Evolutionary conservation across 2,113 vertebrate species (phyloP).

Genomic region (Spilogale gracilis): DNA sequence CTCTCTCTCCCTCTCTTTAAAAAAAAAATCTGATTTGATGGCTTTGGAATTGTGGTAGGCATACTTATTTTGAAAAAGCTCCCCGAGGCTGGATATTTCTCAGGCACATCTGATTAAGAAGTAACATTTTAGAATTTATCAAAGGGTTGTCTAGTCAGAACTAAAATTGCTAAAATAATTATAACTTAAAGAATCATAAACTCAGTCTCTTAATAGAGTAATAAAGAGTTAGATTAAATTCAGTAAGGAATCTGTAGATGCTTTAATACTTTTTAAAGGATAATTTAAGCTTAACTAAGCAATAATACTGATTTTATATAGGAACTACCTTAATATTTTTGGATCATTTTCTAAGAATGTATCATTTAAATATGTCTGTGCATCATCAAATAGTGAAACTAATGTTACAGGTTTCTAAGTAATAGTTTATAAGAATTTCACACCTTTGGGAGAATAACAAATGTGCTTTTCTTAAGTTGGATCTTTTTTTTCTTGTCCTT

Average conservation of each 20-base stretch:
- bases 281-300: slow-evolving; percentile 25
- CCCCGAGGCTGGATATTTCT: neutral
- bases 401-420: slow-evolving; percentile 46
- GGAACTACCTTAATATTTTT: slow-evolving; percentile 20
- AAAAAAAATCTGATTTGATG: neutral
- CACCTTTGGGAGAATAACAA: slow-evolving; percentile 42
- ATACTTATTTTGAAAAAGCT: slow-evolving; percentile 47
- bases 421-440: slow-evolving; percentile 42
- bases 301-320: slow-evolving; percentile 5
- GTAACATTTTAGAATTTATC: neutral
- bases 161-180: slow-evolving; percentile 48
- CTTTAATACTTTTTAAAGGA: slow-evolving; percentile 45
- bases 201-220: neutral
- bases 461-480: slow-evolving; percentile 27
- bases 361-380: neutral
- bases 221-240: slow-evolving; percentile 53
- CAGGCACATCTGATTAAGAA: neutral
- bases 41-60: neutral
- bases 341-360: slow-evolving; percentile 10
- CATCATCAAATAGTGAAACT: slow-evolving; percentile 7
- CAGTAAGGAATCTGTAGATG: neutral
- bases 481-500: slow-evolving; percentile 24
- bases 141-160: slow-evolving; percentile 19
- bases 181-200: slow-evolving; percentile 55
- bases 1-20: neutral